phyloP scores from a whole-genome alignment of 2,888 invertebrate species.

The Leptinotarsa haldemani region DNA sequence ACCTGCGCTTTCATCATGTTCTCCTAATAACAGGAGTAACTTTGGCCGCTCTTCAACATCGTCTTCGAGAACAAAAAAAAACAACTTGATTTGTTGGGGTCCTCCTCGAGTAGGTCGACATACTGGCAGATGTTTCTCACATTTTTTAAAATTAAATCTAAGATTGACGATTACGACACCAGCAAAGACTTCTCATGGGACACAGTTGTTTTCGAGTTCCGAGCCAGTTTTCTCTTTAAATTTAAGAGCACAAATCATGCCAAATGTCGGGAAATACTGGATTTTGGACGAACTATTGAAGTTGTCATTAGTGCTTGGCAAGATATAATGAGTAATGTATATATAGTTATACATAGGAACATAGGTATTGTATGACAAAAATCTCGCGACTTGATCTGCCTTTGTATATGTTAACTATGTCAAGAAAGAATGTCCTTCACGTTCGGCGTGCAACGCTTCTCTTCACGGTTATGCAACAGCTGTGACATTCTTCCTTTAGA shows the following conservation, averaged over 20 bases:
- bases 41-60: constrained; percentile 51
- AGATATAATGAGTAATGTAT: background rate
- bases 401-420: constrained; percentile 39
- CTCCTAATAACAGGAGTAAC: constrained; percentile 57
- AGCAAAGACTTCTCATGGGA: constrained; percentile 22
- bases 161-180: constrained; percentile 24
- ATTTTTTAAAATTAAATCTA: constrained; percentile 22
- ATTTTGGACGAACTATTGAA: constrained; percentile 10
- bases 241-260: constrained; percentile 26
- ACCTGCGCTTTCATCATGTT: constrained; percentile 50
- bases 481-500: constrained; percentile 59
- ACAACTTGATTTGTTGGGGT: constrained; percentile 25
- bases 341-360: no score
- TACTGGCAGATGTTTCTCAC: constrained; percentile 33
- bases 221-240: constrained; percentile 22
- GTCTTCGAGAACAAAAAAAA: constrained; percentile 19
- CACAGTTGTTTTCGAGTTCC: constrained; percentile 26
- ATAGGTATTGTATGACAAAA: background rate
- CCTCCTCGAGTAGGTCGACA: background rate
- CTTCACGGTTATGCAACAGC: constrained; percentile 56
- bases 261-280: constrained; percentile 29
- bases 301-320: constrained; percentile 31
- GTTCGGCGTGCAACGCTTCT: constrained; percentile 51
- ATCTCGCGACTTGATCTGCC: background rate
- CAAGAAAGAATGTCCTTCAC: constrained; percentile 58